phyloP scores from a whole-genome alignment of 2,888 invertebrate species.

The Machimus rusticus region DNA sequence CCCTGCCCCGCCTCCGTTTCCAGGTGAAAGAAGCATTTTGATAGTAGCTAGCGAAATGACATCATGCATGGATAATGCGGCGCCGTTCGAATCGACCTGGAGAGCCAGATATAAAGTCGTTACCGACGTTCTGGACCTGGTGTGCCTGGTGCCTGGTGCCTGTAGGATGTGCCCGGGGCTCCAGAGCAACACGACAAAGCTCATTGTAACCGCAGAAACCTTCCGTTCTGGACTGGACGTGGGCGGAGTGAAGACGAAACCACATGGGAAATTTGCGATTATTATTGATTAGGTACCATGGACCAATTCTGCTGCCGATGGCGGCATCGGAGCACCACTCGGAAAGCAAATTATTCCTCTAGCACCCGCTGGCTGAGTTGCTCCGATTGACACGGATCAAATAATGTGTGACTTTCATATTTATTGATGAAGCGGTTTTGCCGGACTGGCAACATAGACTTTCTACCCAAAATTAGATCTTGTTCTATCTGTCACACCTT shows the following conservation, averaged over 20 bases:
- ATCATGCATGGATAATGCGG: background rate
- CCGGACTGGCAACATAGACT: background rate
- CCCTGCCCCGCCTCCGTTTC: background rate
- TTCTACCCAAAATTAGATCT: background rate
- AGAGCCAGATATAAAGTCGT: background rate
- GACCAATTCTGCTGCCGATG: background rate
- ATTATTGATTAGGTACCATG: constrained; percentile 6
- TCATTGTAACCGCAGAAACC: constrained; percentile 27
- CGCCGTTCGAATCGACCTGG: background rate
- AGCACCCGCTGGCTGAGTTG: background rate
- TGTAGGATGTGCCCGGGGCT: background rate
- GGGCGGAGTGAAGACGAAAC: background rate
- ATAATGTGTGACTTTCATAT: background rate
- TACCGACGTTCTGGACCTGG: background rate
- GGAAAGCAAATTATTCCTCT: background rate
- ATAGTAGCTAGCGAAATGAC: background rate
- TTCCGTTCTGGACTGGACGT: background rate
- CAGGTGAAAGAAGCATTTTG: constrained; percentile 12
- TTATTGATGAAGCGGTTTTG: background rate
- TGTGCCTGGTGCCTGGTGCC: background rate
- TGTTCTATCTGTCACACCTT: background rate
- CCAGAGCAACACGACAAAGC: background rate
- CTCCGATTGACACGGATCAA: background rate
- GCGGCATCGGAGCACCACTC: background rate
- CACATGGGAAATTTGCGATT: constrained; percentile 31